Base-by-base conservation (phyloP, 1,140 invertebrate species). In the Ceratitis capitata region DNA sequence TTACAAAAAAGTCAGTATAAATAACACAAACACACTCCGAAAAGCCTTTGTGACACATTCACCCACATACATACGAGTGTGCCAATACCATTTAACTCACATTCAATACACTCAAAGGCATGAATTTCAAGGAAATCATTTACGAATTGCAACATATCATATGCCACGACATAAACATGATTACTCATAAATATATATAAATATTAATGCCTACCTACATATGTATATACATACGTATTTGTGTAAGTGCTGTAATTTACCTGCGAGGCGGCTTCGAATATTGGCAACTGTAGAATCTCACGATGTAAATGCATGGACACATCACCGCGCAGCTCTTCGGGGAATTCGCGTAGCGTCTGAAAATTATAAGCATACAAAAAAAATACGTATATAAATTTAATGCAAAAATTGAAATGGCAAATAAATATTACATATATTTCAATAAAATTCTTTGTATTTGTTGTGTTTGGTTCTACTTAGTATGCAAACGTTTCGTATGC, bases 321-420 rank as follows among this genome's bases (percentile, higher is more conserved):
- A 89, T 99, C 98, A 14, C 98, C 98, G 78, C 98, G 93, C 42
- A 99, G 93, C 92, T 99, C 98, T 91, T 99, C 98, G 0, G 98
- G 98, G 93, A 99, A 99, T 93, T 99, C 98, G 92, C 97, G 97
- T 61, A 99, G 93, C 74, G 98, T 98, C 98, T 99, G 92, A 39
- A 91, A n/a, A 89, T 16, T 35, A 35, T 49, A 6, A 19, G 35
- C 2, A 47, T 23, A 29, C 42, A 51, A 14, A 49, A 1, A 64
- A n/a, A 0, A 61, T 6, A 61, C 0, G 3, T 32, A 61, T 61
- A 29, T 29, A 74, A 7, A 42, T 19, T 6, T 39, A 39, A 29
- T 58, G 6, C 7, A 56, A 19, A 61, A 32, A 61, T 32, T 61
- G 29, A 69, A 69, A 78, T 45, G 16, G 0, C 29, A 39, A 39